A percentile compares a stretch with the other conserved stretches of the same genome.
Evolutionary conservation across 2,797 vertebrate genomes (phyloP).

Genomic region (Mormyrus proboscirostris): DNA sequence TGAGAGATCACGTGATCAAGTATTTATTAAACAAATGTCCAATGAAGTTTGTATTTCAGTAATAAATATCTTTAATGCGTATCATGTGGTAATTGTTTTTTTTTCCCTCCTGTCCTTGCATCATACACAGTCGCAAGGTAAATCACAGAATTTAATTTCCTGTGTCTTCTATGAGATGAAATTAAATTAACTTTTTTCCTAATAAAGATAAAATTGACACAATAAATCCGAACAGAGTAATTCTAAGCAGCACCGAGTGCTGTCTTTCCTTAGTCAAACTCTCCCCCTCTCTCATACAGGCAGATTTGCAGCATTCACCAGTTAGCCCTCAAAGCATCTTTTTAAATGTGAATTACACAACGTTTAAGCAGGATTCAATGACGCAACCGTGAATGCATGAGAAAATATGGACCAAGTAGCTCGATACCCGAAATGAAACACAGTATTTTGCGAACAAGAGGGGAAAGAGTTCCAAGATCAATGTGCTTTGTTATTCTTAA

Average conservation of each 20-base stretch:
- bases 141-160: not conserved
- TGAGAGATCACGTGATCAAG: not conserved
- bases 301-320: not conserved
- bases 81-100: slow-evolving; percentile 4
- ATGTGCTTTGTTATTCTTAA: not conserved
- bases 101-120: not conserved
- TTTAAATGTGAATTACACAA: not conserved
- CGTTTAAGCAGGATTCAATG: not conserved
- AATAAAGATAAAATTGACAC: not conserved
- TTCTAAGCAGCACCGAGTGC: not conserved
- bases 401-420: not conserved
- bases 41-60: slow-evolving; percentile 11
- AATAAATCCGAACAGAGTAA: not conserved
- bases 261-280: not conserved
- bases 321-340: not conserved
- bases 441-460: not conserved
- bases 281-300: not conserved
- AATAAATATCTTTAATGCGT: slow-evolving; percentile 18
- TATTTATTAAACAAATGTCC: slow-evolving; percentile 22
- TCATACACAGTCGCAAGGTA: not conserved
- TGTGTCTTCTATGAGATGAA: not conserved
- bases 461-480: not conserved
- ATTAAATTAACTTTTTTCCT: not conserved
- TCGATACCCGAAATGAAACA: not conserved
- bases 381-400: not conserved